phyloP scores from a whole-genome alignment of 2,888 invertebrate genomes.

The Chromoteleia sp. region DNA sequence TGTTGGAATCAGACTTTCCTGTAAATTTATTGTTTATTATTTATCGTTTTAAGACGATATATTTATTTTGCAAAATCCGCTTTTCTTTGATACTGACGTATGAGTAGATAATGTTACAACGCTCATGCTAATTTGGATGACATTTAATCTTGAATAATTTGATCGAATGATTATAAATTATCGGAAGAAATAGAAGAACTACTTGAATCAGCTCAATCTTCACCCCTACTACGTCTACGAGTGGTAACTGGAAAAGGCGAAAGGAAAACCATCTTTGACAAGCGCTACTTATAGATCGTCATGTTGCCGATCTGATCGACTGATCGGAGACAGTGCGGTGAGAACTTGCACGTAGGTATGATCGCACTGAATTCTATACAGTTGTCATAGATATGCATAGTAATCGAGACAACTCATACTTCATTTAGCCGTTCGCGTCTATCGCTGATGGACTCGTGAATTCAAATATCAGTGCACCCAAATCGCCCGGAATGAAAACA shows the following conservation, averaged over 20 bases:
- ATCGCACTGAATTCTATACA: conserved; percentile 55
- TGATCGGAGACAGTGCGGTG: conserved; percentile 55
- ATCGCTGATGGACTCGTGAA: conserved; percentile 11
- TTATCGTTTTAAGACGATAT: no score
- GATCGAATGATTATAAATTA: no score
- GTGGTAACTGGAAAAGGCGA: conserved; percentile 17
- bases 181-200: neutral
- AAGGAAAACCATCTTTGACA: conserved; percentile 35
- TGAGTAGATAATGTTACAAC: no score
- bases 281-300: conserved; percentile 30
- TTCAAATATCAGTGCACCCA: conserved; percentile 10
- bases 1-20: no score
- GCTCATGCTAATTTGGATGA: no score
- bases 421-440: conserved; percentile 33
- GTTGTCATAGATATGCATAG: conserved; percentile 50
- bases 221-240: conserved; percentile 16
- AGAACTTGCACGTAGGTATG: conserved; percentile 50
- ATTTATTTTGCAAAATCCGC: no score
- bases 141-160: no score
- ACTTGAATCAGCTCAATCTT: conserved; percentile 9
- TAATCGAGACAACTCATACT: conserved; percentile 38
- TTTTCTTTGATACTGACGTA: no score
- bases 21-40: no score
- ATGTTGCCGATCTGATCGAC: conserved; percentile 44
- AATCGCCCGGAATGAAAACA: conserved; percentile 6